Evolutionary conservation across 2,888 invertebrate species (phyloP), one percentile per base, ranked within the genome.

Genomic region (Punctoribates punctum): DNA sequence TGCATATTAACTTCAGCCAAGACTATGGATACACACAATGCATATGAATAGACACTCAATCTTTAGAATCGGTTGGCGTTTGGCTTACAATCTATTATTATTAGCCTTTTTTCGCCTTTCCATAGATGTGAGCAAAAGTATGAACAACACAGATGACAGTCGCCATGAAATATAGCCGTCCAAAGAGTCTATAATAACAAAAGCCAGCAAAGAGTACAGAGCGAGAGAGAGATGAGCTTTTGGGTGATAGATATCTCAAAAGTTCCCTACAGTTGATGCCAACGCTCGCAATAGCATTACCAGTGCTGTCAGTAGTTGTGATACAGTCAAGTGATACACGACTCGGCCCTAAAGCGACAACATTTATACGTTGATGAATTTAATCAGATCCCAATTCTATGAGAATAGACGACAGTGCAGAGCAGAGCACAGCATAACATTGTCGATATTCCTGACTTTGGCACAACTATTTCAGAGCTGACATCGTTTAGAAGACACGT

Each of bases 161-260:
- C 70, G 38, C 70, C 38, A 70, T 70, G 70, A 70, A 70, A 70
- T 70, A 70, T 70, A 70, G 70, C 70, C 70, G 42, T 70, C 34
- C 70, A 42, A 70, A 20, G 34, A 70, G 70, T 42, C 70, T 70
- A 70, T 70, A 42, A 70, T 42, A 70, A 70, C 42, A 70, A 70
- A 70, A 42, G 42, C 42, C 13, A 70, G 70, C 20, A 42, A 70
- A 42, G 42, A 42, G 42, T 20, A 70, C 13, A 65, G 62, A 65
- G 62, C 27, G 34, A 65, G 27, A 70, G 34, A 65, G 27, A 70
- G 70, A 70, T 70, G 70, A 70, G 70, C 70, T 70, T 70, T 42
- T 46, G 70, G 65, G 70, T 70, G 70, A 70, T 70, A 70, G 70
- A 70, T 70, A 70, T 70, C 70, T 70, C 70, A 70, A 70, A 70